phyloP scores from a whole-genome alignment of 2,113 vertebrate genomes.

The Syrrhaptes paradoxus region DNA sequence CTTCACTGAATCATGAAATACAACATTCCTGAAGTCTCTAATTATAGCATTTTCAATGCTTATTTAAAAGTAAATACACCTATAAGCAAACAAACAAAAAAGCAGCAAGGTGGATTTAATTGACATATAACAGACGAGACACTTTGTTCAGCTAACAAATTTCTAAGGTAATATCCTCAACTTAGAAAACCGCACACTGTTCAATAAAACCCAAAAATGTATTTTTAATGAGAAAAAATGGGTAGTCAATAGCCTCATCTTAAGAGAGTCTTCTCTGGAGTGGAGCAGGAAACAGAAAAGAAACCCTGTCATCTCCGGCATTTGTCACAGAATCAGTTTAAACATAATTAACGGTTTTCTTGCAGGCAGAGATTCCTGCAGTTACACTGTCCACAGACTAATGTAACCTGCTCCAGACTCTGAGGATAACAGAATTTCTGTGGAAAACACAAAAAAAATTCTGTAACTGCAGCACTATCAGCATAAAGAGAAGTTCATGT shows the following conservation, averaged over 20 bases:
- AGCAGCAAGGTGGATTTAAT: background rate
- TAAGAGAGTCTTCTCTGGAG: background rate
- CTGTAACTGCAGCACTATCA: background rate
- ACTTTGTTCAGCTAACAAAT: background rate
- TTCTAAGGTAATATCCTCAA: background rate
- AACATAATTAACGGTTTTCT: conserved; percentile 44
- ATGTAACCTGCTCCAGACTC: conserved; percentile 10
- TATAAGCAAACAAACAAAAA: background rate
- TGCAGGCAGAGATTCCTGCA: background rate
- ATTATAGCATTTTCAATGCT: background rate
- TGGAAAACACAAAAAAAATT: conserved; percentile 3
- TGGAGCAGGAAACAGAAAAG: background rate
- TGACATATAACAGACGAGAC: background rate
- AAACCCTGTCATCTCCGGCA: background rate
- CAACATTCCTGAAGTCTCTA: background rate
- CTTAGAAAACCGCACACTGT: background rate
- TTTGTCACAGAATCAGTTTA: conserved; percentile 23
- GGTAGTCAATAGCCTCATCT: background rate
- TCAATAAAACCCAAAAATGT: background rate
- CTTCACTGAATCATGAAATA: background rate
- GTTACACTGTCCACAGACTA: background rate
- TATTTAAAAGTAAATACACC: background rate
- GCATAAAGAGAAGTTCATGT: background rate
- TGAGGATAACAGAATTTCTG: conserved; percentile 5
- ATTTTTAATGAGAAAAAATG: background rate